Evolutionary conservation across 2,797 vertebrate species (phyloP).

Genomic region (Tachyglossus aculeatus): DNA sequence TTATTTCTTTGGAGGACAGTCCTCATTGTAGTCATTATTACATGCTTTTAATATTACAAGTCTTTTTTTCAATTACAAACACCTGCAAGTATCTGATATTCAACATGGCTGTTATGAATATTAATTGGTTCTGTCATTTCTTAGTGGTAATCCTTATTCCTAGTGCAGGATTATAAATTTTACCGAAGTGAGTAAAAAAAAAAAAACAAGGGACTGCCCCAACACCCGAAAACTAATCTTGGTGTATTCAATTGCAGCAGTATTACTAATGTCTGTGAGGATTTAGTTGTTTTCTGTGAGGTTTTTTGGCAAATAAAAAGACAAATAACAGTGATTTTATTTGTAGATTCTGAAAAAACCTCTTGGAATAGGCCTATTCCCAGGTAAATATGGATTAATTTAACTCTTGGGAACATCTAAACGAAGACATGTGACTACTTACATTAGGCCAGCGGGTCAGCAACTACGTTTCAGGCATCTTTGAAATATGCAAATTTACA

Average conservation of each 20-base stretch:
- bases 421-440: no score
- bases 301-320: background rate
- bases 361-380: no score
- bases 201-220: background rate
- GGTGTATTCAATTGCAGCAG: background rate
- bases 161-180: background rate
- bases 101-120: slow-evolving; percentile 13
- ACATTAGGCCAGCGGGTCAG: no score
- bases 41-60: slow-evolving; percentile 16
- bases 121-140: slow-evolving; percentile 16
- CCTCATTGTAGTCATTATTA: slow-evolving; percentile 59
- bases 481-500: no score
- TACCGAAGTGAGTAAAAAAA: background rate
- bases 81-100: slow-evolving; percentile 16
- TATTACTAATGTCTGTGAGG: background rate
- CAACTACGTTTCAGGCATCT: no score
- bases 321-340: no score
- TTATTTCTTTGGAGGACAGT: slow-evolving; percentile 48
- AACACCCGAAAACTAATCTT: background rate
- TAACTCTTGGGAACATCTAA: no score
- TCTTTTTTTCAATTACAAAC: slow-evolving; percentile 34
- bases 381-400: no score
- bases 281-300: slow-evolving; percentile 4
- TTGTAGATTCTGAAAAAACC: no score
- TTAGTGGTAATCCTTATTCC: background rate